Conservation (phyloP, 2,113 vertebrate species). For the Rhynchopsitta pachyrhyncha region DNA sequence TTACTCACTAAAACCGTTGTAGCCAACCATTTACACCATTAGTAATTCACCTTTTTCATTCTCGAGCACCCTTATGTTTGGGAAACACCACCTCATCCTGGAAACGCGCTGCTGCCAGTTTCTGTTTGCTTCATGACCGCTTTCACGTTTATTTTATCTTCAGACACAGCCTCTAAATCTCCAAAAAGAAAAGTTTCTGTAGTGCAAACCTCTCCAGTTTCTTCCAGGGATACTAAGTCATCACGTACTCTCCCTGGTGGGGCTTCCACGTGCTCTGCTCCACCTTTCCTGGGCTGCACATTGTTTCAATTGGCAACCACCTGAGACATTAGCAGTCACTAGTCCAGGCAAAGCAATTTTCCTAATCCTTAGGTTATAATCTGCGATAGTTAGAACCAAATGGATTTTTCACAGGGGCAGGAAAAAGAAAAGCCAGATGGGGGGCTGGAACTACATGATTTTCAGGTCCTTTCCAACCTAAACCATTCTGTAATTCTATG, state of each 20-base stretch:
- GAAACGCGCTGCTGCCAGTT: fast-evolving
- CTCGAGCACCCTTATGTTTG: not conserved
- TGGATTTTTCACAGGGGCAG: not conserved
- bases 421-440: not conserved
- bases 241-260: not conserved
- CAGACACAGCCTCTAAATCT: not conserved
- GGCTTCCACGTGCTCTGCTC: not conserved
- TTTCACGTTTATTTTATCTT: not conserved
- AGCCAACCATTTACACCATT: not conserved
- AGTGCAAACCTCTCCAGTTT: not conserved
- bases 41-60: not conserved
- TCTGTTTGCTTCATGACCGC: not conserved
- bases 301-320: not conserved
- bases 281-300: not conserved
- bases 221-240: not conserved
- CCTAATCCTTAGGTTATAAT: not conserved
- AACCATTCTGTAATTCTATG: not conserved
- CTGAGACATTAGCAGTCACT: not conserved
- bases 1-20: not conserved
- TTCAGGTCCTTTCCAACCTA: not conserved
- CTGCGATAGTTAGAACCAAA: not conserved
- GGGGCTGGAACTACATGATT: not conserved
- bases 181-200: not conserved
- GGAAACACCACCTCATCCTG: not conserved
- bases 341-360: not conserved